Evolutionary conservation across 2,888 invertebrate genomes (phyloP), one percentile per base, ranked within the genome.

Genomic region (Agrochola litura): DNA sequence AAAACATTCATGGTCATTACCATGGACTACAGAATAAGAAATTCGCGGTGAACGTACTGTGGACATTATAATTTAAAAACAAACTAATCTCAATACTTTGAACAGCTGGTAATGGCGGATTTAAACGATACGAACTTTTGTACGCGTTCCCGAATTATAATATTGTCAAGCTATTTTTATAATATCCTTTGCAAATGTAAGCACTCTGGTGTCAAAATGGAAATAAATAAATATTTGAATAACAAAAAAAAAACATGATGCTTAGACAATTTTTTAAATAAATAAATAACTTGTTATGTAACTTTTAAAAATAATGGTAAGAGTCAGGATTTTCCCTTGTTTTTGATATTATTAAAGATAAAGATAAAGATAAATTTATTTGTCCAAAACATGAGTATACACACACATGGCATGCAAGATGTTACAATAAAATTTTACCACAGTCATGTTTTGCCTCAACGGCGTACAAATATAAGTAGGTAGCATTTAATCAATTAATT

Each of bases 91-190:
- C 73, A 81, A 88, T 86, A 88, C 77, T 81, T 83, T 76, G 76
- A 67, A 80, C 86, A 88, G 86, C 86, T 88, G 90, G 83, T 84
- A 80, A 81, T 76, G 73, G 81, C 79, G 81, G 81, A 84, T 88
- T 86, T 84, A 63, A 85, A 75, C 67, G 12, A 73, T 72, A 54
- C 52, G 43, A 65, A 66, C n/a, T 75, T 67, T 73, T 25, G 64
- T 58, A 70, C 25, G 52, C 30, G 58, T 64, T 84, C 41, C 41
- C 54, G 58, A 66, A 80, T 86, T 41, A 64, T 22, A 73, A 81
- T 65, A 72, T 30, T 12, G 6, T 60, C 56, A 30, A 70, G 49
- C 41, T 63, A 70, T 83, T 81, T 80, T 70, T 82, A 54, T 65
- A 49, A 25, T 54, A 54, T 19, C 22, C 54, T 52, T 64, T 60